Base-by-base conservation (phyloP, 1,140 invertebrate species). In the Agrilus planipennis region DNA sequence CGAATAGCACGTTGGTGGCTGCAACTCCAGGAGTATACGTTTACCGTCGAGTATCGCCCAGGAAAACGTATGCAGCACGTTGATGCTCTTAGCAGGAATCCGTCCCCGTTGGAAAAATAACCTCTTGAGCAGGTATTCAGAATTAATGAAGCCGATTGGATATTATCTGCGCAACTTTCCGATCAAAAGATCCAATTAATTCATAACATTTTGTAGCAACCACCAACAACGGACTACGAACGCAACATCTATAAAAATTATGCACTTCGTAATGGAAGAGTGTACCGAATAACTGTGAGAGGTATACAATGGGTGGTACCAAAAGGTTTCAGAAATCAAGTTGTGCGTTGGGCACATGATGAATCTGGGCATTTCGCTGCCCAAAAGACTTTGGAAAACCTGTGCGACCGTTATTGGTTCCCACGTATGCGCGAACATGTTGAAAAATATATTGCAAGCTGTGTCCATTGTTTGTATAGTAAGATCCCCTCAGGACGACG, bases 61-160 rank as follows among this genome's bases (percentile, higher is more conserved):
- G n/a, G n/a, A n/a, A 17, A 21, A 11, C 25, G 46, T n/a, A 59
- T 61, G 54, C 17, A 11, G 2, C 62, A 61, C 36, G 62, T 57
- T 0, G 62, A 65, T 36, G 55, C 56, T 2, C 34, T 62, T 9
- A 52, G 51, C 29, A 32, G 56, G 20, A 53, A 55, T 29, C 53
- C 45, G 14, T n/a, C n/a, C 23, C 23, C 23, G 23, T 25, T n/a
- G n/a, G n/a, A n/a, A n/a, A n/a, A n/a, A n/a, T n/a, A n/a, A n/a
- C n/a, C n/a, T n/a, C n/a, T n/a, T n/a, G n/a, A n/a, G n/a, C n/a
- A n/a, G n/a, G n/a, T n/a, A n/a, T n/a, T n/a, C n/a, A n/a, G n/a
- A n/a, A n/a, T n/a, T n/a, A n/a, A n/a, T n/a, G n/a, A n/a, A n/a
- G n/a, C n/a, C n/a, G n/a, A n/a, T n/a, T n/a, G n/a, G n/a, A n/a